phyloP scores from a whole-genome alignment of 2,888 invertebrate species.

The Chironomus tentans region DNA sequence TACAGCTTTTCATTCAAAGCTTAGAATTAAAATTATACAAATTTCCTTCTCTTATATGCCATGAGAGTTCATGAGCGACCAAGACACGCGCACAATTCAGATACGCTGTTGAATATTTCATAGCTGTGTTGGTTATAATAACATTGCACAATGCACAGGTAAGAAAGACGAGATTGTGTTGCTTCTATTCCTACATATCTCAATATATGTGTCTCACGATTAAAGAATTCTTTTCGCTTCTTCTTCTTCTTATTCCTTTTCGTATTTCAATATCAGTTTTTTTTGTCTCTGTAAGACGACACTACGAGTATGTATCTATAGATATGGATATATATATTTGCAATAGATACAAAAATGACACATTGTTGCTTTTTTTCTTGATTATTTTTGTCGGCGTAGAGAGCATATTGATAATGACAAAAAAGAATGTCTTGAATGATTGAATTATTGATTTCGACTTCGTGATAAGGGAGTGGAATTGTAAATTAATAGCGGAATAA shows the following conservation, averaged over 20 bases:
- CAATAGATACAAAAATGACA: background rate
- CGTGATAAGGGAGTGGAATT: too few relatives aligned
- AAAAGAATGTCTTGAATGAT: too few relatives aligned
- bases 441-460: too few relatives aligned
- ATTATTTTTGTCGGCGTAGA: too few relatives aligned
- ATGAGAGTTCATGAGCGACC: background rate
- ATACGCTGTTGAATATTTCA: constrained; percentile 19
- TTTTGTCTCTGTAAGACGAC: too few relatives aligned
- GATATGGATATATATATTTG: too few relatives aligned
- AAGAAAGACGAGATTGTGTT: background rate
- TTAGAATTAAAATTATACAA: background rate
- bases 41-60: too few relatives aligned
- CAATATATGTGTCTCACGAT: background rate
- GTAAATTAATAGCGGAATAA: too few relatives aligned
- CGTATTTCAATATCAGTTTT: too few relatives aligned
- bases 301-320: background rate
- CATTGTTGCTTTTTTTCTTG: background rate
- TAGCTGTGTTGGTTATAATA: constrained; percentile 11
- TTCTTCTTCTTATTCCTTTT: background rate
- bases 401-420: too few relatives aligned
- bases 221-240: background rate
- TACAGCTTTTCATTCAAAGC: background rate
- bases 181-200: background rate
- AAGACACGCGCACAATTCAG: background rate
- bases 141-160: constrained; percentile 26